A percentile compares a stretch with the other conserved stretches of the same genome.
phyloP scores from a whole-genome alignment of 2,888 invertebrate genomes.

The Trachelus iudaicus region DNA sequence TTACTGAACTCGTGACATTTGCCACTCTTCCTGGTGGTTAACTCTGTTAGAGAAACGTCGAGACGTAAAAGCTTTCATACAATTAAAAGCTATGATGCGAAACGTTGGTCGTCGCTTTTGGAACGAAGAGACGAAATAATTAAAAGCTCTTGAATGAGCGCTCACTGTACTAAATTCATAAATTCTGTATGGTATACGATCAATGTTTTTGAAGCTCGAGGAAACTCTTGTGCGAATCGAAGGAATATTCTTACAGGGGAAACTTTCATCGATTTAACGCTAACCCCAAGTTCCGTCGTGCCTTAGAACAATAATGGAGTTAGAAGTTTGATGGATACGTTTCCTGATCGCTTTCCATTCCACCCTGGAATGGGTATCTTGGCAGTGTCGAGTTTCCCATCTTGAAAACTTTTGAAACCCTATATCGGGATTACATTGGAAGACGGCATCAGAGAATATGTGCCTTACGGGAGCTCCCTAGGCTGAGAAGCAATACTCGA shows the following conservation, averaged over 20 bases:
- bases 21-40: background rate
- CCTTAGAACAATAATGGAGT: conserved; percentile 12
- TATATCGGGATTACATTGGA: conserved; percentile 28
- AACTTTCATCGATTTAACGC: background rate
- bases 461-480: conserved; percentile 13
- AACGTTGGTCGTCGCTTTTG: background rate
- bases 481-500: conserved; percentile 7
- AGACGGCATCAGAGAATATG: conserved; percentile 19
- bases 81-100: background rate
- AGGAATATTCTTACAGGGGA: background rate
- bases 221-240: background rate
- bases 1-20: background rate
- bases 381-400: conserved; percentile 14
- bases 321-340: conserved; percentile 23
- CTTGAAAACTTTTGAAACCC: conserved; percentile 29
- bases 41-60: background rate
- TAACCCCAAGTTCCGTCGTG: conserved; percentile 6
- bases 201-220: background rate
- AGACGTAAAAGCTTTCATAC: conserved; percentile 1
- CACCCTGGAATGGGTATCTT: conserved; percentile 5
- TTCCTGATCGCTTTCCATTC: conserved; percentile 19
- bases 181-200: background rate
- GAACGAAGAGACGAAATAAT: background rate
- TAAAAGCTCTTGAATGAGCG: background rate
- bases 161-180: background rate